Conservation (phyloP, 92 coral and sea anemone genomes). For the Galaxea fascicularis region DNA sequence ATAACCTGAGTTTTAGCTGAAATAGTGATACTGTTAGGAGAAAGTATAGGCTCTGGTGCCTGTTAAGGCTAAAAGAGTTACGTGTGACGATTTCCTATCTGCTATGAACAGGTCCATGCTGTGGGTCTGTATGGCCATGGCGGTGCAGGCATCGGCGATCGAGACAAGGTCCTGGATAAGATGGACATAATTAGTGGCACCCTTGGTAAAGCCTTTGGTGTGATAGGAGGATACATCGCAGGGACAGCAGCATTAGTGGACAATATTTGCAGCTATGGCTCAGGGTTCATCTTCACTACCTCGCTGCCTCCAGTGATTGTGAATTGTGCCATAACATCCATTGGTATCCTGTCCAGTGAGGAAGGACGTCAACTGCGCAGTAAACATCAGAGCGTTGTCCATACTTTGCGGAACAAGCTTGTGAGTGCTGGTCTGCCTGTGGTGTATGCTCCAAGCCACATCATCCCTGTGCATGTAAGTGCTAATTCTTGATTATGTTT, state of each 20-base stretch:
- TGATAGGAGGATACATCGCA: slow-evolving; percentile 96
- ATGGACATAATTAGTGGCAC: slow-evolving; percentile 97
- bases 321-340: slow-evolving; percentile 87
- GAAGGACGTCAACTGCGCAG: slow-evolving; percentile 86
- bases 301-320: slow-evolving; percentile 93
- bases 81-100: too few relatives aligned
- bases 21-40: too few relatives aligned
- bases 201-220: slow-evolving; percentile 97
- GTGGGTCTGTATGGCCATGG: slow-evolving; percentile 95
- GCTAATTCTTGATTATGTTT: too few relatives aligned
- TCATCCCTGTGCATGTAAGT: slow-evolving; percentile 97
- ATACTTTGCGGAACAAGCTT: slow-evolving; percentile 84
- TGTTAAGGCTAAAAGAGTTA: too few relatives aligned
- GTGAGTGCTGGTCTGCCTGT: slow-evolving; percentile 97
- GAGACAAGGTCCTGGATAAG: slow-evolving; percentile 79
- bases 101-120: slow-evolving; percentile 83
- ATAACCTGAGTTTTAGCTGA: too few relatives aligned
- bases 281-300: slow-evolving; percentile 97
- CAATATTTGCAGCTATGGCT: slow-evolving; percentile 95
- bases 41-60: too few relatives aligned
- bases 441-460: slow-evolving; percentile 91
- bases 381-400: slow-evolving; percentile 81
- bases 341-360: slow-evolving; percentile 87
- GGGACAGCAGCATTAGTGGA: slow-evolving; percentile 87
- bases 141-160: slow-evolving; percentile 97